phyloP scores from a whole-genome alignment of 2,113 vertebrate species.

The Colistium nudipinnis region DNA sequence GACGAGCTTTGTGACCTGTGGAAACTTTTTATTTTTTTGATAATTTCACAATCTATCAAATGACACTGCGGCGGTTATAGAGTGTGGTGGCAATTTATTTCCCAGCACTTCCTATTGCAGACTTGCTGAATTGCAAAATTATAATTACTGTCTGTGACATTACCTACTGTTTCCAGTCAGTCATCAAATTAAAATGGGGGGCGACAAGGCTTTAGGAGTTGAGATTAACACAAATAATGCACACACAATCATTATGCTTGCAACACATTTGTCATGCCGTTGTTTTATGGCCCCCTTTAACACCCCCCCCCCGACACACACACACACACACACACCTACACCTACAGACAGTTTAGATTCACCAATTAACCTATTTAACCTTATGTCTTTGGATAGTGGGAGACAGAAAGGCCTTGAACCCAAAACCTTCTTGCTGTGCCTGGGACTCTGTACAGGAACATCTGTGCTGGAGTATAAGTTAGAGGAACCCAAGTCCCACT shows the following conservation, averaged over 20 bases:
- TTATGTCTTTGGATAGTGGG: too few species aligned
- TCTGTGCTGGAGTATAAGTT: too few species aligned
- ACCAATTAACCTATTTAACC: too few species aligned
- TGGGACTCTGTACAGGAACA: too few species aligned
- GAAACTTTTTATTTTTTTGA: background rate
- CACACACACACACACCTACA: too few species aligned
- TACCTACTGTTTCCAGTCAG: background rate
- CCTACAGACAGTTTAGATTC: too few species aligned
- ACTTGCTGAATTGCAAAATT: background rate
- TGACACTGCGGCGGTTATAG: background rate
- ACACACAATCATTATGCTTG: background rate
- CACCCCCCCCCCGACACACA: too few species aligned
- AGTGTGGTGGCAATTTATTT: conserved; percentile 5
- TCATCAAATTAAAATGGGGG: conserved; percentile 3
- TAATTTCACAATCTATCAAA: background rate
- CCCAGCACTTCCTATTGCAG: conserved; percentile 1
- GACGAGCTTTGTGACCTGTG: background rate
- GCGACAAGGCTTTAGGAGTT: background rate
- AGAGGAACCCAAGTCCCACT: too few species aligned
- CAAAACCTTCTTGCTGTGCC: too few species aligned
- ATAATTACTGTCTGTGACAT: conserved; percentile 7
- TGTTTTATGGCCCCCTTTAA: too few species aligned
- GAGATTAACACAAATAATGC: background rate
- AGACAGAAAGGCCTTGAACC: too few species aligned
- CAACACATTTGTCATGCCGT: background rate